Conservation (phyloP, 2,113 vertebrate species). For the Rhinoptilus africanus region DNA sequence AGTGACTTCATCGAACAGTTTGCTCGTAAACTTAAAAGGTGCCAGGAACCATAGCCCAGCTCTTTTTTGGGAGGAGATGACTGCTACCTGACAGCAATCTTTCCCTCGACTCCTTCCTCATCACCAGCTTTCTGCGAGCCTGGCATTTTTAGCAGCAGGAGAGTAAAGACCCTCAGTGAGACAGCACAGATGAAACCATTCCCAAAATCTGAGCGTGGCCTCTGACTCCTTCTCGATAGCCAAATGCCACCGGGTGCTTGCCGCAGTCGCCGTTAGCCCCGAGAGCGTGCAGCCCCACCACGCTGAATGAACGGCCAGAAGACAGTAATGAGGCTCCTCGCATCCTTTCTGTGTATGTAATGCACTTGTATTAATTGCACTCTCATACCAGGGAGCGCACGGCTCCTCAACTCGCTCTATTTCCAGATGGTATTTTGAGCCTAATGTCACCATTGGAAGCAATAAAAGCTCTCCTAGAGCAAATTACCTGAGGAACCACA, state of each 20-base stretch:
- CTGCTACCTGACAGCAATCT: background rate
- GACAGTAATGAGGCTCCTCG: background rate
- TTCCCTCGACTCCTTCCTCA: background rate
- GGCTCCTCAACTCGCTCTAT: background rate
- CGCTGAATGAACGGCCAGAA: background rate
- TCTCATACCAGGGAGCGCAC: background rate
- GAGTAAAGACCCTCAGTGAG: background rate
- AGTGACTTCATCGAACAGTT: background rate
- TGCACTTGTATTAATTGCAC: conserved; percentile 6
- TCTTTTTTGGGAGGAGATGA: background rate
- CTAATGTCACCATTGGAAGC: conserved; percentile 32
- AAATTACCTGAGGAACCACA: conserved; percentile 35
- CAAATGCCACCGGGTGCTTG: background rate
- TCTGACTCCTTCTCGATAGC: background rate
- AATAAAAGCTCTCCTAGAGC: conserved; percentile 28
- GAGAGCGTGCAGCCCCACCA: background rate
- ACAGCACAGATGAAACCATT: background rate
- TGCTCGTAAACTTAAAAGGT: background rate
- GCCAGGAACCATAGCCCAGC: background rate
- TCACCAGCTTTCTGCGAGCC: background rate
- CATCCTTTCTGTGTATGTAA: background rate
- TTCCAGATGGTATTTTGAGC: conserved; percentile 50
- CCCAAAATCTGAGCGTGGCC: background rate
- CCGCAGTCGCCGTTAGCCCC: background rate
- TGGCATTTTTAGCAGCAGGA: background rate